Percentiles rank a stretch among this genome's conserved stretches.
Evolutionary conservation across 2,113 vertebrate species (phyloP).

Genomic region (Typhlomys cinereus): DNA sequence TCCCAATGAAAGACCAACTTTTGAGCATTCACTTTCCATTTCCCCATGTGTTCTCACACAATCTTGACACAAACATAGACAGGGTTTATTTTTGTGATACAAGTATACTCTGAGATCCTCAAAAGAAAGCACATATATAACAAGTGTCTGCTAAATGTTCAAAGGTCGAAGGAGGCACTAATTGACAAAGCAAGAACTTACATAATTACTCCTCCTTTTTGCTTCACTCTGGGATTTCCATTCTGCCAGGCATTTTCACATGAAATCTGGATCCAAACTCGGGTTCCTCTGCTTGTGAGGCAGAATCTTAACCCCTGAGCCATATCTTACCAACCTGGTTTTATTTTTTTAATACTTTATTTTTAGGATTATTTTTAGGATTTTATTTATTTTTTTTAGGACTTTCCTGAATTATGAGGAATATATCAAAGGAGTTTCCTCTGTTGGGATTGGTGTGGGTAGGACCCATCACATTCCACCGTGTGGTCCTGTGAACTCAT

Average conservation of each 20-base stretch:
- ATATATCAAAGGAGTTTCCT: background rate
- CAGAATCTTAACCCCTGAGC: no score
- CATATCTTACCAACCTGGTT: no score
- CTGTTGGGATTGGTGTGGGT: background rate
- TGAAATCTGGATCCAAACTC: no score
- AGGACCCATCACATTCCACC: background rate
- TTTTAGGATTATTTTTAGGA: no score
- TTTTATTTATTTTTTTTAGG: no score
- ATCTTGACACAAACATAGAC: background rate
- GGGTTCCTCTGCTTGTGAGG: no score
- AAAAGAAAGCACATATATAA: background rate
- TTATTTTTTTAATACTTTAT: no score
- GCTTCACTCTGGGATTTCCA: no score
- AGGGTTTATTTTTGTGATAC: background rate
- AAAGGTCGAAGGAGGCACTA: background rate
- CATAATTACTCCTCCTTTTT: no score
- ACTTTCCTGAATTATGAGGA: background rate
- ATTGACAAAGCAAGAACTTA: background rate
- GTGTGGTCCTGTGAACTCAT: background rate
- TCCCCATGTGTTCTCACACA: background rate
- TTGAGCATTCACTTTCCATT: background rate
- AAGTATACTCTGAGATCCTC: background rate
- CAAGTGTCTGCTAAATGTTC: background rate
- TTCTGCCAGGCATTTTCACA: no score
- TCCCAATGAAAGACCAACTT: background rate